Conservation (phyloP, 2,113 vertebrate genomes). For the Tyto alba region DNA sequence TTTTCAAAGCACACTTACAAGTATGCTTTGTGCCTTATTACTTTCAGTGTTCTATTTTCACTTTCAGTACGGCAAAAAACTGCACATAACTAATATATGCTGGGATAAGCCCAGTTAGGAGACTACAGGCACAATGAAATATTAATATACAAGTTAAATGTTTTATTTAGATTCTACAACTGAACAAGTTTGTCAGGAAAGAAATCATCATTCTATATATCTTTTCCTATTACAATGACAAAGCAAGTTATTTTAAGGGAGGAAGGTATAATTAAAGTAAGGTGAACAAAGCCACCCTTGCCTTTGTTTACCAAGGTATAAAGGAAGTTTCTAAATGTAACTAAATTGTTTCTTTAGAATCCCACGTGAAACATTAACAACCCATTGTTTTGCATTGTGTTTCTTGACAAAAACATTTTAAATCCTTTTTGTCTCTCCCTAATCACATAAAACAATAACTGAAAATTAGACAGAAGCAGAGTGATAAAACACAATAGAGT, state of each 20-base stretch:
- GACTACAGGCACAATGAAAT: background rate
- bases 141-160: background rate
- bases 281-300: constrained; percentile 36
- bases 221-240: background rate
- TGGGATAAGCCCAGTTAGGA: background rate
- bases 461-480: background rate
- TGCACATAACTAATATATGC: background rate
- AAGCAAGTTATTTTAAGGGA: constrained; percentile 38
- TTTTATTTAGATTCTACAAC: background rate
- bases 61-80: background rate
- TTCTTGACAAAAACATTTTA: constrained; percentile 4
- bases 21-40: background rate
- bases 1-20: background rate
- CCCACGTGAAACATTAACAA: constrained; percentile 43
- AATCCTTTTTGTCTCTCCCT: background rate
- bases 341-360: constrained; percentile 48
- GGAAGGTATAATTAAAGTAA: constrained; percentile 38
- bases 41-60: background rate
- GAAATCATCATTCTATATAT: background rate
- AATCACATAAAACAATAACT: background rate
- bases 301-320: constrained; percentile 51
- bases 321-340: constrained; percentile 59
- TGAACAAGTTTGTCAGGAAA: background rate
- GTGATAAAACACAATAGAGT: background rate
- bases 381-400: constrained; percentile 36